Conservation (phyloP, 2,888 invertebrate genomes). For the Drosophila borborema region DNA sequence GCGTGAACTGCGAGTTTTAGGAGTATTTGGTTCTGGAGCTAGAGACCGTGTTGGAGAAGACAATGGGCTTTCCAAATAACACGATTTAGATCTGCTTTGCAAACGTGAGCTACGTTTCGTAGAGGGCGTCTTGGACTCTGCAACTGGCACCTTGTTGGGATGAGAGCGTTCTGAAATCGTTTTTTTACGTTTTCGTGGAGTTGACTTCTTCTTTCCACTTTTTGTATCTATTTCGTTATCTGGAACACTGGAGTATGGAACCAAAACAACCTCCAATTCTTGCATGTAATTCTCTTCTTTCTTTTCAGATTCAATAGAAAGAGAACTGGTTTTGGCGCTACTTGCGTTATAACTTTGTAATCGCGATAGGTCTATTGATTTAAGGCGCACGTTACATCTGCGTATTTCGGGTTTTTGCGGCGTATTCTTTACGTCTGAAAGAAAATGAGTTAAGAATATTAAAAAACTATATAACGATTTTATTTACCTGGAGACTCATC, state of each 20-base stretch:
- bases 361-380: conserved; percentile 8
- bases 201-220: not conserved
- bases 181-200: conserved; percentile 8
- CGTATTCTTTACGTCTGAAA: not conserved
- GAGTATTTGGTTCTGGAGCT: not conserved
- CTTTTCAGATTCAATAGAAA: not conserved
- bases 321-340: not conserved
- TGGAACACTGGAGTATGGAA: not conserved
- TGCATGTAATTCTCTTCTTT: not conserved
- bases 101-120: not conserved
- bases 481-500: conserved; percentile 28
- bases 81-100: not conserved
- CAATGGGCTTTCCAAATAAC: not conserved
- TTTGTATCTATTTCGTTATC: too few relatives aligned
- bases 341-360: not conserved
- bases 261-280: conserved; percentile 6
- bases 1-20: not conserved
- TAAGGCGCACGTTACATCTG: conserved; percentile 19
- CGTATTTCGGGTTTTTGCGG: not conserved
- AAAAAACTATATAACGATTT: too few relatives aligned
- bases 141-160: not conserved
- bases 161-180: not conserved
- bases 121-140: not conserved
- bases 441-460: not conserved
- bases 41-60: not conserved